Percentiles rank a stretch among this genome's conserved stretches.
Evolutionary conservation across 1,140 invertebrate genomes (phyloP).

Genomic region (Maconellicoccus hirsutus): DNA sequence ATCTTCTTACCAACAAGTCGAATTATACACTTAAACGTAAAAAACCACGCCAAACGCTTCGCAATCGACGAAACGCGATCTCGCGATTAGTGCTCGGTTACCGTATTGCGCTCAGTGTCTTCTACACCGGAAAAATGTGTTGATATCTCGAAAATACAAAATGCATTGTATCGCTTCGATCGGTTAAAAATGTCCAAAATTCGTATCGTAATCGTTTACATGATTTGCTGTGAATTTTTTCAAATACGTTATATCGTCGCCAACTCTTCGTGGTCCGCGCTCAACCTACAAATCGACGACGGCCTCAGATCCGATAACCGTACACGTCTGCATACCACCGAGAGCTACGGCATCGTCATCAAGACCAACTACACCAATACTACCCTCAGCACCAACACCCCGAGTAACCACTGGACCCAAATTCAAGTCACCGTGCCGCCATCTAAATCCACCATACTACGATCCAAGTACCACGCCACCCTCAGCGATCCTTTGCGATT

Average conservation of each 20-base stretch:
- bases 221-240: not conserved
- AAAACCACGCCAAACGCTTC: conserved; percentile 7
- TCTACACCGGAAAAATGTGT: too few species aligned
- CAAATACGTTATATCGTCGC: not conserved
- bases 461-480: not conserved
- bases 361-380: not conserved
- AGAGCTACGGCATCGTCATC: conserved; percentile 24
- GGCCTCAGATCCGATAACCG: not conserved
- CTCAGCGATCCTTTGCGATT: not conserved
- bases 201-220: not conserved
- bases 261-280: not conserved
- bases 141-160: not conserved
- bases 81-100: conserved; percentile 1
- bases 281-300: not conserved
- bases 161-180: not conserved
- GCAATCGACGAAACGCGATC: not conserved
- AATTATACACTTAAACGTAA: conserved; percentile 11
- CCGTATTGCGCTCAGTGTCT: not conserved
- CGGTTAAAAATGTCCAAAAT: conserved; percentile 2
- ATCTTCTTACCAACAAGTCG: conserved; percentile 13
- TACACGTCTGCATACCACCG: conserved; percentile 12
- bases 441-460: not conserved
- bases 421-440: conserved; percentile 23
- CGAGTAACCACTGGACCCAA: conserved; percentile 18
- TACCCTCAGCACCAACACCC: not conserved